Conservation (phyloP, 2,797 vertebrate genomes). For the Pseudopleuronectes americanus region DNA sequence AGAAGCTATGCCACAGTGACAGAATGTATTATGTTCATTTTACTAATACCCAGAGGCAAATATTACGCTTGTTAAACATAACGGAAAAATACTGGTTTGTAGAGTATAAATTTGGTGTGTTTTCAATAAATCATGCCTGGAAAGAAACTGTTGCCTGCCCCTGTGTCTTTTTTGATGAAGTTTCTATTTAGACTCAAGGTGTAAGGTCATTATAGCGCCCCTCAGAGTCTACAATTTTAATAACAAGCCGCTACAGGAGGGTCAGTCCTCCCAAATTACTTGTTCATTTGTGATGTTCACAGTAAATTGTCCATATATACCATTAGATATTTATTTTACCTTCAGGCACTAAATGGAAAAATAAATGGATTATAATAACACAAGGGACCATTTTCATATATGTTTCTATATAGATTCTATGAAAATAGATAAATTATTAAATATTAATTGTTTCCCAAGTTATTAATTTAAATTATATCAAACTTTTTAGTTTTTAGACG, state of each 20-base stretch:
- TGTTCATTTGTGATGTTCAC: too few relatives aligned
- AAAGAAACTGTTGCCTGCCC: constrained; percentile 75
- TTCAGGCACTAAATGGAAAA: too few relatives aligned
- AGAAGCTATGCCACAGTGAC: constrained; percentile 88
- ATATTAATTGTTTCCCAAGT: too few relatives aligned
- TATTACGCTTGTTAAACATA: constrained; percentile 91
- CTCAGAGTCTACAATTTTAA: not conserved
- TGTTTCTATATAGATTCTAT: not conserved
- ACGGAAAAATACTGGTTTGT: constrained; percentile 91
- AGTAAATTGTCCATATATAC: too few relatives aligned
- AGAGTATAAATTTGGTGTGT: constrained; percentile 97
- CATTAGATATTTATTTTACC: too few relatives aligned
- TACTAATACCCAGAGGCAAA: constrained; percentile 92
- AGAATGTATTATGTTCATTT: constrained; percentile 95
- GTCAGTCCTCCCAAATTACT: too few relatives aligned
- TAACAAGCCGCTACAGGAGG: not conserved
- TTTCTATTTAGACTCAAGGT: too few relatives aligned
- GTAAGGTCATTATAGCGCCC: not conserved
- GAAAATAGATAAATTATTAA: too few relatives aligned
- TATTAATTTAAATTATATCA: too few relatives aligned
- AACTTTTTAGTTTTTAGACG: too few relatives aligned
- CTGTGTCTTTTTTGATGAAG: constrained; percentile 45
- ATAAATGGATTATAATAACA: too few relatives aligned
- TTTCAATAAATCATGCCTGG: constrained; percentile 99
- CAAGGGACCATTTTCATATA: not conserved